These are phyloP conservation scores for Lathamus discolor DNA, from an alignment of 2,113 vertebrate species.

Conservation along the genomic window DNA sequence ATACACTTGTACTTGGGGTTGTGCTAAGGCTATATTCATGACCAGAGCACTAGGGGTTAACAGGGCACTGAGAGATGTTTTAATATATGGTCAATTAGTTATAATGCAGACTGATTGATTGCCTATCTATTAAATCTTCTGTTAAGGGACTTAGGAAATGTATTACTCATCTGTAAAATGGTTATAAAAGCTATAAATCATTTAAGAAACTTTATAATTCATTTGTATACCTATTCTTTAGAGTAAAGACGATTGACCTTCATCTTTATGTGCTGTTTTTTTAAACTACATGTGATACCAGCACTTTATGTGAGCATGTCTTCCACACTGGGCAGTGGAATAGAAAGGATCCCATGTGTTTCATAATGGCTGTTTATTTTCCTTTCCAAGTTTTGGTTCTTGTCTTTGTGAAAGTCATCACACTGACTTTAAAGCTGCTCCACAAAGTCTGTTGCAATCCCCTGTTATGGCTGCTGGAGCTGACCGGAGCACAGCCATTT, in stretches of 20 bases:
- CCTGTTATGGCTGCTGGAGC: not conserved
- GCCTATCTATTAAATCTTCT: slow-evolving; percentile 21
- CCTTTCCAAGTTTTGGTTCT: not conserved
- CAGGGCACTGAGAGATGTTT: not conserved
- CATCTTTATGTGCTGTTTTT: not conserved
- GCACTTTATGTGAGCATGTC: not conserved
- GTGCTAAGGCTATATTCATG: not conserved
- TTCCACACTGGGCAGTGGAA: not conserved
- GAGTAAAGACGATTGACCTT: not conserved
- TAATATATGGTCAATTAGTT: not conserved
- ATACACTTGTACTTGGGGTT: not conserved
- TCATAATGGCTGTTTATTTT: not conserved
- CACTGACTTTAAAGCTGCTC: not conserved
- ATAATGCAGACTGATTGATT: slow-evolving; percentile 1
- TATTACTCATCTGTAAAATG: slow-evolving; percentile 18
- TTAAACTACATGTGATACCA: not conserved
- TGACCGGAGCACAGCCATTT: not conserved
- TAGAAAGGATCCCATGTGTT: not conserved
- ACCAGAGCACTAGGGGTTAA: not conserved
- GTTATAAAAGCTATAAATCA: slow-evolving; percentile 16
- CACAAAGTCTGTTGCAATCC: not conserved
- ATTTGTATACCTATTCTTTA: slow-evolving; percentile 4
- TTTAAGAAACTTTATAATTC: not conserved
- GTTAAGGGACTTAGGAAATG: not conserved
- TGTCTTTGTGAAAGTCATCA: not conserved